Evolutionary conservation across 1,140 invertebrate species (phyloP).

Genomic region (Trichoplusia ni): DNA sequence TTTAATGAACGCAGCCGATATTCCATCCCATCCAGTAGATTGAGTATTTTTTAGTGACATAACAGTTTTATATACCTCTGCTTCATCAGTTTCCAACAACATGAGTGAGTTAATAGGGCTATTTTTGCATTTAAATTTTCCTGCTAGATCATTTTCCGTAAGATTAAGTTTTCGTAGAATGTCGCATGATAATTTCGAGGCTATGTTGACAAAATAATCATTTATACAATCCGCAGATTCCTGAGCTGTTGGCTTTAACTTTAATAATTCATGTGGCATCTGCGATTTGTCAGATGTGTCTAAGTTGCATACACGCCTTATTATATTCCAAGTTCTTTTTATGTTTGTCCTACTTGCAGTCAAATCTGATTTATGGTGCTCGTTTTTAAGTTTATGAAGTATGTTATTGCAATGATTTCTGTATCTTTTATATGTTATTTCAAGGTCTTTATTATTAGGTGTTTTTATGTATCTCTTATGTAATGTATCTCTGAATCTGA

Average conservation of each 20-base stretch:
- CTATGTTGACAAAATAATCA: conserved; percentile 15
- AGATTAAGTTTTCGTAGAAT: conserved; percentile 9
- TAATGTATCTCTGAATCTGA: background rate
- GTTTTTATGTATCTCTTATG: background rate
- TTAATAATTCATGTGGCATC: background rate
- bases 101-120: conserved; percentile 12
- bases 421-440: conserved; percentile 22
- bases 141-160: background rate
- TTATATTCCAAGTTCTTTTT: conserved; percentile 10
- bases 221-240: conserved; percentile 18
- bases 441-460: conserved; percentile 11
- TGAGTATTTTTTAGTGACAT: background rate
- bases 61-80: conserved; percentile 10
- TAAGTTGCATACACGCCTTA: conserved; percentile 7
- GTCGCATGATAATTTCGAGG: background rate
- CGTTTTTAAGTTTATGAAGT: conserved; percentile 6
- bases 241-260: background rate
- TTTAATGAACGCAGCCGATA: conserved; percentile 18
- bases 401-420: conserved; percentile 22
- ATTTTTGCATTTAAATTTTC: background rate
- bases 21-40: conserved; percentile 28
- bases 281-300: background rate
- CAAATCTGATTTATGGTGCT: conserved; percentile 17
- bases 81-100: conserved; percentile 13
- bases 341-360: background rate